Evolutionary conservation across 2,888 invertebrate species (phyloP).

Genomic region (Rhyacophila evoluta): DNA sequence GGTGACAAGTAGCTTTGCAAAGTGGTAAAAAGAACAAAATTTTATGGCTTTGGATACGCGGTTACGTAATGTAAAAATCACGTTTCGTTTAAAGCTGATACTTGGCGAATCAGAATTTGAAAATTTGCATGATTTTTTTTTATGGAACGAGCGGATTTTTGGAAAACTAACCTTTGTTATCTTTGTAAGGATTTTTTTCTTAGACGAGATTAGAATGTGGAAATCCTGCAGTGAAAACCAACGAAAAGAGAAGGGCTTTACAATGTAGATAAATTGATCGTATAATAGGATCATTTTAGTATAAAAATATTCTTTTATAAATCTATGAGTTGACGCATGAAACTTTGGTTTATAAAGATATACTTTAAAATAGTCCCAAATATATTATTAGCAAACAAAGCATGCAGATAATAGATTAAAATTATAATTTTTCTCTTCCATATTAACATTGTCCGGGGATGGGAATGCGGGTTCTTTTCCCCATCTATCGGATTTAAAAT

Average conservation of each 20-base stretch:
- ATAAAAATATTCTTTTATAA: neutral
- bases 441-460: no score
- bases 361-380: no score
- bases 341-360: no score
- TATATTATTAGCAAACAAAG: no score
- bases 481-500: no score
- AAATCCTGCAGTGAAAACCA: neutral
- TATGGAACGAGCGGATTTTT: neutral
- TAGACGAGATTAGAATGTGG: constrained; percentile 2
- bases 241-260: neutral
- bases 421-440: no score
- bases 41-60: neutral
- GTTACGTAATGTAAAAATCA: constrained; percentile 31
- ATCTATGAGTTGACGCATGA: no score
- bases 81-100: constrained; percentile 36
- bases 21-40: neutral
- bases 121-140: constrained; percentile 40
- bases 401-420: no score
- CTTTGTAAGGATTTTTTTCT: neutral
- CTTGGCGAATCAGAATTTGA: constrained; percentile 36
- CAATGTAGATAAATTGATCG: neutral
- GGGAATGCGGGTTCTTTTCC: no score
- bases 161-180: constrained; percentile 21
- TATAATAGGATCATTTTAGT: neutral
- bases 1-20: neutral